phyloP scores from a whole-genome alignment of 2,113 vertebrate genomes.

The Terrapene triunguis region DNA sequence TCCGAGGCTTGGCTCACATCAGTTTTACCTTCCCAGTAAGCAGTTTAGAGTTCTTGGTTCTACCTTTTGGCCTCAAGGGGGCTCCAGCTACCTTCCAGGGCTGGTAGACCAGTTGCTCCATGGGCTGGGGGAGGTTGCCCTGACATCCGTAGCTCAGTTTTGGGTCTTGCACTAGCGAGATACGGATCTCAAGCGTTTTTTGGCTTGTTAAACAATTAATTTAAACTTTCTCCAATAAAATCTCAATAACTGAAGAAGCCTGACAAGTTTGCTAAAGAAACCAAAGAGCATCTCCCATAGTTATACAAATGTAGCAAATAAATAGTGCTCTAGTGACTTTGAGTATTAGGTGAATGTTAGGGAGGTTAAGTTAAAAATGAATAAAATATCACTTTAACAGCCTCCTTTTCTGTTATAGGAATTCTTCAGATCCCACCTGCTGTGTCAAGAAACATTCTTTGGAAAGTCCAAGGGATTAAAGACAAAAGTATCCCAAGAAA shows the following conservation, averaged over 20 bases:
- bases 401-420: neutral
- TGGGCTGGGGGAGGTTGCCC: too few species aligned
- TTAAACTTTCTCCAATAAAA: neutral
- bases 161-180: neutral
- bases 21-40: too few species aligned
- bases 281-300: neutral
- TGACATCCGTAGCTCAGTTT: neutral
- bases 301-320: neutral
- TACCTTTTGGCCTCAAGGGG: too few species aligned
- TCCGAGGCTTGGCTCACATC: too few species aligned
- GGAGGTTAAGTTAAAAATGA: neutral
- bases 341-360: neutral
- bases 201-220: too few species aligned
- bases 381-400: neutral
- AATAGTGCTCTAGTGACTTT: neutral
- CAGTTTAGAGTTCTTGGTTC: too few species aligned
- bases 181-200: neutral
- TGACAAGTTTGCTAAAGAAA: neutral
- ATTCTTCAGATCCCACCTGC: neutral
- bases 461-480: neutral
- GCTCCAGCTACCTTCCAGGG: too few species aligned
- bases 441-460: neutral
- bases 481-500: neutral
- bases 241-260: neutral
- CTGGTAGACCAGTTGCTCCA: too few species aligned